phyloP scores from a whole-genome alignment of 2,888 invertebrate genomes.

The Andrena praecox region DNA sequence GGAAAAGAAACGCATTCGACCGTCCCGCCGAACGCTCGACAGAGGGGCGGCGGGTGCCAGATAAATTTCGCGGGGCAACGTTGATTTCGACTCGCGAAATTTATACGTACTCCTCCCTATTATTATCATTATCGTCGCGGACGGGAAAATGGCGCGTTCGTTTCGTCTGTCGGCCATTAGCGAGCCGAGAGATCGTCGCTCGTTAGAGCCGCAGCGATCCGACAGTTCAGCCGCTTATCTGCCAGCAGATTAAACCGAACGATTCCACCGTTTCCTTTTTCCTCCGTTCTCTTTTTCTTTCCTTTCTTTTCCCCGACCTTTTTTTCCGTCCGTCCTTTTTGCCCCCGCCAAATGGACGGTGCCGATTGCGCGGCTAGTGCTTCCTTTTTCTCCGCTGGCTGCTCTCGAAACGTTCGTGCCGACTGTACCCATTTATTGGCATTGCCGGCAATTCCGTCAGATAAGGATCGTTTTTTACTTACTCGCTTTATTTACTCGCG shows the following conservation, averaged over 20 bases:
- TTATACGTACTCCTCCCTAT: constrained; percentile 25
- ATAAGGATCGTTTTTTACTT: constrained; percentile 39
- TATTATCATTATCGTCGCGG: constrained; percentile 18
- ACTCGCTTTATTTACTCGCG: constrained; percentile 34
- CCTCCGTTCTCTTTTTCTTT: neutral
- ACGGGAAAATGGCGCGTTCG: neutral
- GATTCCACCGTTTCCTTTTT: neutral
- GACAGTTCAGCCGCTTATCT: constrained; percentile 20
- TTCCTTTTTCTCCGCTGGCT: neutral
- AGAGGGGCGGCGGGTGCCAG: neutral
- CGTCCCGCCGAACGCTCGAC: too few relatives aligned
- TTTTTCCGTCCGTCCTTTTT: neutral
- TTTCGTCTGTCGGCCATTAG: constrained; percentile 12
- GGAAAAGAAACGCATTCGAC: neutral
- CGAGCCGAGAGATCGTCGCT: constrained; percentile 20
- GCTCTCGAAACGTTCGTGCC: constrained; percentile 4
- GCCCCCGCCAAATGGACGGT: neutral
- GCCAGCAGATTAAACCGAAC: constrained; percentile 17
- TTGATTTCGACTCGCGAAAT: constrained; percentile 21
- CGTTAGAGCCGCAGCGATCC: constrained; percentile 12
- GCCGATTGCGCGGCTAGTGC: constrained; percentile 23
- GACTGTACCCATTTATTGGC: neutral
- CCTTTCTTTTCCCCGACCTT: neutral
- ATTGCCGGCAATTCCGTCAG: neutral
- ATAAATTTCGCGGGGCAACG: neutral